Conservation (phyloP, 2,888 invertebrate genomes). For the Caenorhabditis becei region DNA sequence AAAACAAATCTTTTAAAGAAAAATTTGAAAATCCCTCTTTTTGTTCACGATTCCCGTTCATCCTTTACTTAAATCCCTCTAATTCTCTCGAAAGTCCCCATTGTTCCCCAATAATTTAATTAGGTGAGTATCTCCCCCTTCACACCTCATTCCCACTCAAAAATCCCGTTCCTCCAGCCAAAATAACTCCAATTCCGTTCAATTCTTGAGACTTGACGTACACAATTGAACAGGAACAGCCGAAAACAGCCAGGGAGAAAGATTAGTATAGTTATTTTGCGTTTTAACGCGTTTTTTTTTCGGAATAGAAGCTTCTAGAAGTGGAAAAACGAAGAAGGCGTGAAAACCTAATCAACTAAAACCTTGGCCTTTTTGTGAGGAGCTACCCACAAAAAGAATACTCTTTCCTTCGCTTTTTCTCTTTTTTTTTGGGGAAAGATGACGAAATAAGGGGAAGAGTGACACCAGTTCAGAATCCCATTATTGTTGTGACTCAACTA, state of each 20-base stretch:
- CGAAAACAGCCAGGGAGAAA: neutral
- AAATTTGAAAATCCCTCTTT: too few species aligned
- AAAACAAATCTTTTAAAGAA: too few species aligned
- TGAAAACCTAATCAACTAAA: constrained; percentile 52
- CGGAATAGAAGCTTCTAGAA: neutral
- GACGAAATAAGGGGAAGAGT: constrained; percentile 3
- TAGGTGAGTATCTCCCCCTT: neutral
- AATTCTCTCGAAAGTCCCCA: too few species aligned
- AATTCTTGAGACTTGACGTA: too few species aligned
- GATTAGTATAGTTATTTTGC: constrained; percentile 2
- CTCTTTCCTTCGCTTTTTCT: neutral
- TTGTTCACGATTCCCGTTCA: too few species aligned
- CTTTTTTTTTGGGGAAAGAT: neutral
- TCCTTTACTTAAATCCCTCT: too few species aligned
- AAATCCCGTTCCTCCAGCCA: neutral
- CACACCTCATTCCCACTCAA: too few species aligned
- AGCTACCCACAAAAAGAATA: neutral
- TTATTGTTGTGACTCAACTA: constrained; percentile 19
- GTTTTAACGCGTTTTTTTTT: neutral
- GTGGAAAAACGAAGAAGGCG: constrained; percentile 7
- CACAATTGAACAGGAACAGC: neutral
- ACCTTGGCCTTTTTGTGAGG: constrained; percentile 11
- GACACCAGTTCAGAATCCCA: constrained; percentile 28
- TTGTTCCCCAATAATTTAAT: neutral
- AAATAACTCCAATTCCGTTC: neutral